Evolutionary conservation across 1,140 invertebrate species (phyloP), one percentile per base, ranked within the genome.

Genomic region (Aphelenchoides avenae): DNA sequence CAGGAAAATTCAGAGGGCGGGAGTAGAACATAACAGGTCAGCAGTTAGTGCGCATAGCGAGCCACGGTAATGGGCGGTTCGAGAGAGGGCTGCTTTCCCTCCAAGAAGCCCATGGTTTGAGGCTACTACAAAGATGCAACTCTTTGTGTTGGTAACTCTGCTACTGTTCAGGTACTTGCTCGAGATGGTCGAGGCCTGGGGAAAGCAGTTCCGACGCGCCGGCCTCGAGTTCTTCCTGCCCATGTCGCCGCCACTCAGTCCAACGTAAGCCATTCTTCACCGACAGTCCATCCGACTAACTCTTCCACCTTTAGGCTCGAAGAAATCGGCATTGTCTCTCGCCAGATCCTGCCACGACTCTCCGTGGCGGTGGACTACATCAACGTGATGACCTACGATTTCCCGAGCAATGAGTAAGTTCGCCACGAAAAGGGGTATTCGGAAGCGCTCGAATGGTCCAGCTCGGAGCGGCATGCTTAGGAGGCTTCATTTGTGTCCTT

Each of bases 341-440:
- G 15, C n/a, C 22, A 64, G 5, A 13, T 42, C 11, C 36, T 61
- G 7, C 7, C 13, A 3, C 63, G 52, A 7, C 22, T 66, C 20
- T 36, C 55, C 13, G 24, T 24, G 33, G 37, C 13, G 20, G 48
- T 67, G 18, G 64, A 67, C 31, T 68, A 64, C 26, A 20, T 67
- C 4, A 68, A 66, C 47, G 3, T 71, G 0, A 71, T 71, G 69
- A 71, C 70, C 1, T 71, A 71, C 43, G 69, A 70, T 33, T 70
- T 50, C 37, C 49, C n/a, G 5, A 52, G 33, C 30, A 24, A 59
- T 46, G 7, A 52, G 49, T 60, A 37, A 49, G 7, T 39, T 40
- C n/a, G 47, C n/a, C n/a, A n/a, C n/a, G 42, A 27, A 50, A 43
- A 30, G 52, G 52, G 2, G 34, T 34, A 22, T 49, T 18, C 15